Evolutionary conservation across 2,113 vertebrate species (phyloP), one percentile per base, ranked within the genome.

Genomic region (Dendropsophus ebraccatus): DNA sequence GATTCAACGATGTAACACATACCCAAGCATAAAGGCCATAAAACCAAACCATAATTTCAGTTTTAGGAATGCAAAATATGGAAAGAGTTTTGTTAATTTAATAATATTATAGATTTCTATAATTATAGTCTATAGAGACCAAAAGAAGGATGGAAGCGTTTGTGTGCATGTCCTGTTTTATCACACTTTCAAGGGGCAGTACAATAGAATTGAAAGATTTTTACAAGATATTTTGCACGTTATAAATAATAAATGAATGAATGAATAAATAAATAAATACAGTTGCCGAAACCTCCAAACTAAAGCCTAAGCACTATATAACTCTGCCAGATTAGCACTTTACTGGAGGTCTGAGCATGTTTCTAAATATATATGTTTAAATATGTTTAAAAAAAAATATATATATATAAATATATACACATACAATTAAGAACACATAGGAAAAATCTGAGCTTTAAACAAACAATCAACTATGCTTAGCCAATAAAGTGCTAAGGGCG

Each of bases 291-390:
- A 23, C 49, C 23, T 21, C 9, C 5, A 6, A 25, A n/a, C 23
- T 25, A 25, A 13, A 35, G 37, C 21, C 37, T 74, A 47, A n/a
- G n/a, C 72, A 74, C 1, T 47, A 19, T n/a, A 70, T 32, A 23
- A 23, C 21, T 37, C 35, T 70, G 67, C 67, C 67, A 70, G 67
- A 70, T n/a, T 23, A 74, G 41, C 72, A 74, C 37, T 74, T 74
- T 47, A 74, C 72, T 10, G 41, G 23, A 49, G 37, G 37, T 11
- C 41, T 47, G 10, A 73, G 25, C n/a, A 37, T 41, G 17, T 45
- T 41, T 73, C 21, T 73, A 49, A n/a, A 49, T 45, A 74, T 47
- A 74, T n/a, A n/a, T n/a, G n/a, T n/a, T n/a, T n/a, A n/a, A n/a
- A n/a, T n/a, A n/a, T n/a, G n/a, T n/a, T n/a, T n/a, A n/a, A n/a